Percentiles rank a stretch among this genome's conserved stretches.
Conservation (phyloP, 2,888 invertebrate genomes). For the Rhimphoctona megacephalus region DNA sequence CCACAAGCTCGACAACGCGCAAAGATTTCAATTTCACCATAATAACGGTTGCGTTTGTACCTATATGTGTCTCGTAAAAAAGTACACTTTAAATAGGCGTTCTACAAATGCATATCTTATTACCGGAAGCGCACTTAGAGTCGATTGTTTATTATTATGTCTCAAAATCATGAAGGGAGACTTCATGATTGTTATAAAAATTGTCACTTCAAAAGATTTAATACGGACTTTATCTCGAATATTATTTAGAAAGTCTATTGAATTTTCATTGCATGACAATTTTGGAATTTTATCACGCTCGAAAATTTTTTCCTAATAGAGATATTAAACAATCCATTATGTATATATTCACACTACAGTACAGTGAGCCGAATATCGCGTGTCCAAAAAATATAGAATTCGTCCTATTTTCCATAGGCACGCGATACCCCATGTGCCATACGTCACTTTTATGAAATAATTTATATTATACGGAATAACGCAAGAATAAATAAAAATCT, state of each 20-base stretch:
- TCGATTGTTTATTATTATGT: conserved; percentile 47
- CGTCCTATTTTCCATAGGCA: not conserved
- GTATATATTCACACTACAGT: not conserved
- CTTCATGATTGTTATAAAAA: not conserved
- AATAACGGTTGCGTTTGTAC: conserved; percentile 6
- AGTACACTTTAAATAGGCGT: conserved; percentile 30
- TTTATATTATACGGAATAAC: not conserved
- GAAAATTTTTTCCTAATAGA: not conserved
- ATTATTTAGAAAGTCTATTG: not conserved
- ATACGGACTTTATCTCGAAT: not conserved
- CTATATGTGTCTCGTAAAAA: conserved; percentile 24
- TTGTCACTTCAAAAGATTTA: not conserved
- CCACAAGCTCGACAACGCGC: conserved; percentile 19
- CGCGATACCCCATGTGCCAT: not conserved
- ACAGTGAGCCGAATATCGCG: not conserved
- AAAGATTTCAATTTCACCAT: conserved; percentile 3
- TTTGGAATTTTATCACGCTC: not conserved
- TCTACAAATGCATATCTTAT: conserved; percentile 59
- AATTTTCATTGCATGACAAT: not conserved
- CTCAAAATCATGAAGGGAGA: conserved; percentile 15
- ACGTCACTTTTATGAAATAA: conserved; percentile 10
- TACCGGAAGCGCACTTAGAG: conserved; percentile 50
- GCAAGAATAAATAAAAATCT: not conserved
- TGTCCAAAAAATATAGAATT: conserved; percentile 7
- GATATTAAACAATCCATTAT: not conserved